Base-by-base conservation (phyloP, 2,888 invertebrate species). In the Slavum lentiscoides region DNA sequence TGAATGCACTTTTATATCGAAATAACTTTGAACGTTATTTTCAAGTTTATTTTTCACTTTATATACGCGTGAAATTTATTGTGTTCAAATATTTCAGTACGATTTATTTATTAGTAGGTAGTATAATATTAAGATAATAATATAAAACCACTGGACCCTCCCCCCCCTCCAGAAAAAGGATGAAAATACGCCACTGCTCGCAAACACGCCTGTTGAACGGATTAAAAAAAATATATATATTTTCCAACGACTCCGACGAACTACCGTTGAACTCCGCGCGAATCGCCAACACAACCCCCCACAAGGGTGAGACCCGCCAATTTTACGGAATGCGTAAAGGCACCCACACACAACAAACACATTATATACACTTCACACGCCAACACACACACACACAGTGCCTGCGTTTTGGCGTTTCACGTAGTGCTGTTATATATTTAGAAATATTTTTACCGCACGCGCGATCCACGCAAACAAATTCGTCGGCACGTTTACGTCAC, bases 381-480 rank as follows among this genome's bases (percentile, higher is more conserved):
- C 53, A 58, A 58, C 58, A 67, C 30, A 30, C 30, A 30, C 30
- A 30, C 30, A 30, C 30, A 30, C 30, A 4, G 30, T 30, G 67
- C 67, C 67, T 23, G 43, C 15, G 19, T 55, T 67, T 67, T 75
- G 75, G 58, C 75, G 67, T 66, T 66, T 66, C 58, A 58, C 39
- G 23, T n/a, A 58, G 13, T 43, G 23, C 19, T 67, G 67, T 59
- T 67, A 67, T 75, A 75, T 75, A 75, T 67, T 75, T 75, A 75
- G 75, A 75, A 75, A 67, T 58, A 39, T 67, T 67, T 61, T 75
- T 58, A 19, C 58, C 43, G 11, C 53, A 5, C 39, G 39, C 74
- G 17, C 53, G 6, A 19, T n/a, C 15, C 30, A 23, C 21, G 23
- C 55, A 43, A 59, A 75, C 23, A 58, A 67, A 75, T 58, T 75